Evolutionary conservation across 2,113 vertebrate species (phyloP), one percentile per base, ranked within the genome.

Genomic region (Chlamydotis undulata): DNA sequence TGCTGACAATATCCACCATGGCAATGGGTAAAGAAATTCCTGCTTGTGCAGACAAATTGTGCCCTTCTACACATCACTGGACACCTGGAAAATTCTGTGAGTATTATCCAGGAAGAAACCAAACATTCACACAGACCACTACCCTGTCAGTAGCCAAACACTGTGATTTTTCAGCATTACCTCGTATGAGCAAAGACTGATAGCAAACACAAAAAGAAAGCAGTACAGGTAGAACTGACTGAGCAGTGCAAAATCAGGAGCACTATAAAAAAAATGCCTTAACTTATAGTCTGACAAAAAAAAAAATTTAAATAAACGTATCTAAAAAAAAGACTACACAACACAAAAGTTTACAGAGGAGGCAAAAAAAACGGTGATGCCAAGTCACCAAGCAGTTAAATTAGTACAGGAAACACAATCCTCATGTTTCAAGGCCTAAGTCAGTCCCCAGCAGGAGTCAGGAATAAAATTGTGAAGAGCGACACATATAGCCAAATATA

Each of bases 361-460:
- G 49, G 14, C 4, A 71, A 71, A 64, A 64, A 82, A 55, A 0
- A 4, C 31, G 47, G 50, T 47, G n/a, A 77, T 55, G 18, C 55
- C 50, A 94, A 79, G 37, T 53, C 37, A 77, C 43, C 37, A 65
- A 64, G 45, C 49, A 80, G 55, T 74, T 63, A 59, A 75, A 80
- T 55, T 47, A 73, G 24, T 31, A 50, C n/a, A 83, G 37, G 67
- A 95, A 93, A 70, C 29, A 65, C 31, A 90, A 0, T 74, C 31
- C 52, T 93, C 10, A 3, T 69, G 26, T 93, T 94, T 93, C 73
- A 95, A 83, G 79, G 41, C 52, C 77, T 59, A 83, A 86, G 26
- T 93, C 60, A 78, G 43, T 86, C 60, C 53, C 21, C 83, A 93
- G 56, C 35, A 90, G 90, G 50, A 95, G 35, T 90, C 88, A 92